Evolutionary conservation across 2,113 vertebrate genomes (phyloP), one percentile per base, ranked within the genome.

Genomic region (Crypturellus undulatus): DNA sequence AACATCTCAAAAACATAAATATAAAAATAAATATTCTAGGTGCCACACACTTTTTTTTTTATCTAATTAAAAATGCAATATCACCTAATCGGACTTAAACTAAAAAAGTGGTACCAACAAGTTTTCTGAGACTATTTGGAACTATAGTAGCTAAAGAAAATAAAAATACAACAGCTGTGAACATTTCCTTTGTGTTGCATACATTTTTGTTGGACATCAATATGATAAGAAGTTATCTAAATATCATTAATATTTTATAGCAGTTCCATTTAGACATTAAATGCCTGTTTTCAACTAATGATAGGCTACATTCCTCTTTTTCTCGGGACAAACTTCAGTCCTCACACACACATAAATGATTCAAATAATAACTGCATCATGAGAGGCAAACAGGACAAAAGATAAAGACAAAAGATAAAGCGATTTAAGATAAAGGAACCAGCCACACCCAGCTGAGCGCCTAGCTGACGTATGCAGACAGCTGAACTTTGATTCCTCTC

Each of bases 371-470:
- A 85, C 38, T 32, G 30, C 36, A 59, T 60, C 11, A 34, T 92
- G 58, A 80, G 25, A 26, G 72, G 65, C 34, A 81, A 90, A 78
- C 73, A 64, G 2, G 38, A 81, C 16, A 68, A 92, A 89, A 84
- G 72, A 40, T 64, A 90, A 92, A 94, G 38, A 81, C 16, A 68
- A 92, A 89, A 84, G 72, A 40, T 64, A 90, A 92, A 94, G 9
- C 6, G 38, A 38, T 38, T 84, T 45, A 82, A 92, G 87, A 21
- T 20, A 77, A 73, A 82, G 32, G 21, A 78, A 52, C 86, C 83
- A 93, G 88, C 40, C 93, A 75, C 49, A 5, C 30, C 5, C 51
- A 84, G 56, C 32, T 81, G 82, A 90, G 43, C 20, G 62, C n/a
- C 65, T 40, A 62, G 52, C 26, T 89, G n/a, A 71, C 90, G 47